Evolutionary conservation across 2,797 vertebrate species (phyloP).

Genomic region (Bovichtus variegatus): DNA sequence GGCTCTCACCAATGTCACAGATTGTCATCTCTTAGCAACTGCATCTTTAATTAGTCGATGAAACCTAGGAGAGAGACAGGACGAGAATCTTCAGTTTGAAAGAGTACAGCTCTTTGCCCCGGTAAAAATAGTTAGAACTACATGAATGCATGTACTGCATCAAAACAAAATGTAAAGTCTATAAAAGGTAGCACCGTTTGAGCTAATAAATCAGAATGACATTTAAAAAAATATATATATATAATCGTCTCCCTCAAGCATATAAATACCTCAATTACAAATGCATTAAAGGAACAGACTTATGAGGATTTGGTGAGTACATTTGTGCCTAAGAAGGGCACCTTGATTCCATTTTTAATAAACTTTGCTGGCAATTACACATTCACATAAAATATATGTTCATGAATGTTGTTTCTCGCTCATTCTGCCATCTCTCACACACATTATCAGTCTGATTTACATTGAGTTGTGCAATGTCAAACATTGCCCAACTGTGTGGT

Average conservation of each 20-base stretch:
- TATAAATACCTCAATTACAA: neutral
- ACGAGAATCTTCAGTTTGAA: conserved; percentile 54
- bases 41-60: conserved; percentile 80
- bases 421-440: neutral
- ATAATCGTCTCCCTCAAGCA: neutral
- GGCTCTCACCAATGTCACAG: conserved; percentile 66
- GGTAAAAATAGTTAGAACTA: too few species aligned
- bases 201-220: neutral
- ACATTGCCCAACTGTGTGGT: neutral
- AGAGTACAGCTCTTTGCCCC: conserved; percentile 33
- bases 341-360: neutral
- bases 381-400: neutral
- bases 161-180: neutral
- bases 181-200: neutral
- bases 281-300: neutral
- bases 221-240: neutral
- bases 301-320: neutral
- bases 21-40: conserved; percentile 86
- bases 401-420: neutral
- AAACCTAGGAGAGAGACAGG: conserved; percentile 67
- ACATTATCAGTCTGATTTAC: neutral
- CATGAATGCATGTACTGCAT: neutral
- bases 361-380: neutral
- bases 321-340: neutral
- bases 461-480: neutral